Base-by-base conservation (phyloP, 2,797 vertebrate genomes). In the Scyliorhinus canicula region DNA sequence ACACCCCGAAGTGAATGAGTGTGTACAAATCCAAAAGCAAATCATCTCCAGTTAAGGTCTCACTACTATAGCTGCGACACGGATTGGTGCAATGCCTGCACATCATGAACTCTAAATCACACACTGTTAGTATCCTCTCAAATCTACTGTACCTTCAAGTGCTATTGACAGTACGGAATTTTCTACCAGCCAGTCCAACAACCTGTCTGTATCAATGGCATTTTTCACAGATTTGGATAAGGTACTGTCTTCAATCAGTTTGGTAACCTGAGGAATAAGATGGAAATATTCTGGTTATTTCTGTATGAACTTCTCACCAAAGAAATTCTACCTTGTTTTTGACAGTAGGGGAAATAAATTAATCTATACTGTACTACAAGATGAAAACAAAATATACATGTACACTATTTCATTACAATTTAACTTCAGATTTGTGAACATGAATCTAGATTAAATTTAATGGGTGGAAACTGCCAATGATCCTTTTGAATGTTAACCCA, bases 111-210 rank as follows among this genome's bases (percentile, higher is more conserved):
- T 91, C 88, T 44, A 65, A 91, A 91, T 65, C 28, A 50, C 16
- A 57, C 16, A 90, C 44, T 12, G 9, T 40, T 91, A 65, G 9
- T 44, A 12, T 63, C 60, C 60, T 44, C n/a, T 65, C n/a, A 91
- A 91, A 91, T 91, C 7, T 31, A 85, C 65, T 88, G 96, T 96
- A 99, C 99, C 99, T 97, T 99, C 99, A 96, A 99, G 97, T 95
- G 99, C 99, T 98, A 99, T 99, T 4, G 99, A 99, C 50, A 99
- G 97, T 95, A 99, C 99, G 0, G 99, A 99, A 96, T 99, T 99
- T 96, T 99, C 99, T 95, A 99, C 99, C 0, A 99, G 98, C 99
- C 99, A 99, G 95, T 99, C 99, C 67, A 99, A 97, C 28, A 99
- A 97, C 95, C 98, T 97, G 96, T 99, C 99, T 4, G 99, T 99